Percentiles rank a stretch among this genome's conserved stretches.
Conservation (phyloP, 1,140 invertebrate species). For the Atta colombica region DNA sequence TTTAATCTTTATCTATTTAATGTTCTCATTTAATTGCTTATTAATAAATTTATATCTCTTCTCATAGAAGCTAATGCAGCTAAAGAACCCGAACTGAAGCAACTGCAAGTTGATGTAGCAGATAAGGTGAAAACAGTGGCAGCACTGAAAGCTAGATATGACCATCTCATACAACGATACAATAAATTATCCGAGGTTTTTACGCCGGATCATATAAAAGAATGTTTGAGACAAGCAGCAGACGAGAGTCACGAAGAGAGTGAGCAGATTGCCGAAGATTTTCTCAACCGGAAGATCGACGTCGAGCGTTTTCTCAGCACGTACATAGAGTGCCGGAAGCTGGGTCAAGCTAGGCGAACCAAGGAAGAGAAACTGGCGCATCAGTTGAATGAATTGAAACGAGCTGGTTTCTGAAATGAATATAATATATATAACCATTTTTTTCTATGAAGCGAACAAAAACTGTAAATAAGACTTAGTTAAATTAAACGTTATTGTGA, state of each 20-base stretch:
- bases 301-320: constrained; percentile 91
- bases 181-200: constrained; percentile 91
- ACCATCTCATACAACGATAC: constrained; percentile 90
- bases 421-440: constrained; percentile 64
- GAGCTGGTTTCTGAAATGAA: constrained; percentile 87
- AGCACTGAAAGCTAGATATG: constrained; percentile 90
- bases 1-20: background rate
- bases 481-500: constrained; percentile 79
- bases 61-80: constrained; percentile 89
- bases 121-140: constrained; percentile 89
- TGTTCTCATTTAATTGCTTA: background rate
- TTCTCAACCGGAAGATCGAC: constrained; percentile 91
- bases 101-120: constrained; percentile 88
- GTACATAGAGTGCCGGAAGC: constrained; percentile 90
- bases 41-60: background rate
- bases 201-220: constrained; percentile 91
- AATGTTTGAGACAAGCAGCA: constrained; percentile 88
- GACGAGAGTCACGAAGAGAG: constrained; percentile 91
- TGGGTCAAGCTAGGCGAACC: constrained; percentile 91
- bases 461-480: constrained; percentile 82
- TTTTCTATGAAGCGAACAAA: constrained; percentile 75
- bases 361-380: constrained; percentile 92
- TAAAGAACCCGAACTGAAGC: constrained; percentile 89
- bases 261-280: constrained; percentile 91
- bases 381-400: constrained; percentile 90